Conservation (phyloP, 1,140 invertebrate species). For the Theocolax elegans region DNA sequence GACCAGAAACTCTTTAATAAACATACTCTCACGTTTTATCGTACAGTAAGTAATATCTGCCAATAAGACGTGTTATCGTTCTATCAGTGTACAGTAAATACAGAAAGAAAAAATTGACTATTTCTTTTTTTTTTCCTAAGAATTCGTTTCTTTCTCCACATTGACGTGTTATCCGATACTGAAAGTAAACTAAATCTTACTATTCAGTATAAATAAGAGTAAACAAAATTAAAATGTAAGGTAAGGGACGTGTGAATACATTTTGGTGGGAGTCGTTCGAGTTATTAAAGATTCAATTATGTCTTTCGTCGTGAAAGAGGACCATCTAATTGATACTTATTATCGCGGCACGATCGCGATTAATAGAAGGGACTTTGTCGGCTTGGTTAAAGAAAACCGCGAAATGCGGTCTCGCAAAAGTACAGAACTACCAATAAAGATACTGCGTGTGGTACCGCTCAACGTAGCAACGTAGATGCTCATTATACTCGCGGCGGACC, state of each 20-base stretch:
- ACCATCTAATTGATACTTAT: conserved; percentile 64
- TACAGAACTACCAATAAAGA: conserved; percentile 57
- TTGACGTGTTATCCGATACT: too few species aligned
- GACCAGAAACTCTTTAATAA: conserved; percentile 49
- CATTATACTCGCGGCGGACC: conserved; percentile 46
- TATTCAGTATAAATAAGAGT: too few species aligned
- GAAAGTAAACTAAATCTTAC: too few species aligned
- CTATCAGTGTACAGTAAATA: too few species aligned
- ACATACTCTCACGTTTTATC: conserved; percentile 49
- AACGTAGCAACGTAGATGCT: conserved; percentile 37
- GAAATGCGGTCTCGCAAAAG: conserved; percentile 63
- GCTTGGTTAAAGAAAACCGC: conserved; percentile 51
- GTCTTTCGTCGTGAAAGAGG: conserved; percentile 13
- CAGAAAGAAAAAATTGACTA: too few species aligned
- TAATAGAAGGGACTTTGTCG: conserved; percentile 66
- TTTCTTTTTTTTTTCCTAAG: too few species aligned
- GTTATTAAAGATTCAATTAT: conserved; percentile 40
- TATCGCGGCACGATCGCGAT: conserved; percentile 60
- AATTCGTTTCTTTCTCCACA: too few species aligned
- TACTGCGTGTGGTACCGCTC: conserved; percentile 52
- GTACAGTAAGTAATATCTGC: conserved; percentile 56
- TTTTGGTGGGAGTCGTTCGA: too few species aligned
- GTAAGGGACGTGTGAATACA: too few species aligned
- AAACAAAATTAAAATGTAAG: too few species aligned
- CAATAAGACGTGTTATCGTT: too few species aligned